Base-by-base conservation (phyloP, 2,113 vertebrate species). In the Pachycephala philippinensis region DNA sequence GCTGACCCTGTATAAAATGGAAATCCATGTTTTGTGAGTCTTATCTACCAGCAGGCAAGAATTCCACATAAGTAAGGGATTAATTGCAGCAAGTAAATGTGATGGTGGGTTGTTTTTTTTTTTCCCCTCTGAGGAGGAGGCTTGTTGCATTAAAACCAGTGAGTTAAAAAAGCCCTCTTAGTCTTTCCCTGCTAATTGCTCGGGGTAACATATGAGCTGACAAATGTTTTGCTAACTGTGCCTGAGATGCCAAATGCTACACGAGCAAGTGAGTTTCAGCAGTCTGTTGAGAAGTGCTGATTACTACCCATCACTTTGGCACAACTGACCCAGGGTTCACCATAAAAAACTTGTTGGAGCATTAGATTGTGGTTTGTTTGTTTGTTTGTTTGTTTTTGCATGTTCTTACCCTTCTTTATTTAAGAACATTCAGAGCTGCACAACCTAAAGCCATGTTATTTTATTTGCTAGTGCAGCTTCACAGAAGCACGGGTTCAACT, bases 181-280 rank as follows among this genome's bases (percentile, higher is more conserved):
- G 31, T 69, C 22, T 82, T 87, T 76, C 63, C 21, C 26, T 87
- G 63, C 78, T 90, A 83, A 75, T 87, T 91, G 40, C 49, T 83
- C 40, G 20, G 39, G 72, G 27, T 68, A 70, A 42, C 30, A 14
- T 3, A 74, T 3, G 35, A 91, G 40, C 61, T 85, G 70, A 85
- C 8, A 60, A 85, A 24, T 24, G 8, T 59, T 82, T 79, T 39
- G 31, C 35, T 75, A 1, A 33, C 45, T 61, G 8, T 50, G 37
- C 59, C 61, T 69, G 27, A 69, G 27, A 20, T 39, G n/a, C 49
- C 24, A 64, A 69, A 45, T 60, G 53, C 39, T 71, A 4, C 31
- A 17, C 1, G 0, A 88, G 35, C 42, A 23, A 52, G 33, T 0
- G 4, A 72, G 18, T 10, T 28, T 15, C 3, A 75, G 71, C 56